Conservation (phyloP, 2,113 vertebrate genomes). For the Anarrhichthys ocellatus region DNA sequence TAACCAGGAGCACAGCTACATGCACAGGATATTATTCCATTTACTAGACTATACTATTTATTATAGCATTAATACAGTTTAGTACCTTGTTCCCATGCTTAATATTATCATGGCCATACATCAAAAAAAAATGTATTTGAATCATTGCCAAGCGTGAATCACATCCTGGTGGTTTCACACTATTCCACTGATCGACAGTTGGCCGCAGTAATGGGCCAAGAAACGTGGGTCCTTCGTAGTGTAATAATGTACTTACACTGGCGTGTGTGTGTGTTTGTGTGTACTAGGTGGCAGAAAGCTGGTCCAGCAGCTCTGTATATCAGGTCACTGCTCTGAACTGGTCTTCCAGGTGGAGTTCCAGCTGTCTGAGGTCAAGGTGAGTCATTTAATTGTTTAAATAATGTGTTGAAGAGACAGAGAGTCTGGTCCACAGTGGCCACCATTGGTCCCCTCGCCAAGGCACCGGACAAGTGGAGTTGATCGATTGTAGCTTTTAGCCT, state of each 20-base stretch:
- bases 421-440: background rate
- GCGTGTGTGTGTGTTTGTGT: constrained; percentile 19
- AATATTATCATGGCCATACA: background rate
- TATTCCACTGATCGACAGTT: too few species aligned
- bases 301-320: constrained; percentile 77
- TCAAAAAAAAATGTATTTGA: too few species aligned
- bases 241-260: background rate
- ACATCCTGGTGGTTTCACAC: too few species aligned
- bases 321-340: constrained; percentile 83
- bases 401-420: background rate
- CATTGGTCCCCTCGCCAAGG: background rate
- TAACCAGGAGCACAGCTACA: background rate
- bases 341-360: constrained; percentile 90
- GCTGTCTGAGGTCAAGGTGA: constrained; percentile 87
- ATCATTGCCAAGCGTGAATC: too few species aligned
- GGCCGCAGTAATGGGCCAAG: too few species aligned
- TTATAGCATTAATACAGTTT: background rate
- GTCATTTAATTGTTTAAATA: background rate
- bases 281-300: constrained; percentile 32
- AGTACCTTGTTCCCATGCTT: background rate
- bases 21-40: background rate
- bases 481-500: background rate
- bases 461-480: background rate
- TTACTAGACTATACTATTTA: background rate
- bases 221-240: background rate